A percentile compares a stretch with the other conserved stretches of the same genome.
Conservation (phyloP, 2,888 invertebrate genomes). For the Junonia oenone region DNA sequence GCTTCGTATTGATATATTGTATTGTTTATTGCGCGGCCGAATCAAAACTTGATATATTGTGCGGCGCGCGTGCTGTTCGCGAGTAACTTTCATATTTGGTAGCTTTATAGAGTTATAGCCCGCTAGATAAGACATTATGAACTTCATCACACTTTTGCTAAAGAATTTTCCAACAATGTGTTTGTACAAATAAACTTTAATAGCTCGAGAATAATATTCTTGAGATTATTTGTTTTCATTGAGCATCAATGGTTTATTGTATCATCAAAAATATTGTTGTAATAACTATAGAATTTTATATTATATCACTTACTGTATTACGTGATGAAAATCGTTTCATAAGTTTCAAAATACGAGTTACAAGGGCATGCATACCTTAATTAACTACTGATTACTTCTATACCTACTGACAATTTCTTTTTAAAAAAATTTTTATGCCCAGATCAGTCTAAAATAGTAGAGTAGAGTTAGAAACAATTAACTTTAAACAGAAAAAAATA, state of each 20-base stretch:
- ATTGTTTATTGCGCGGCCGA: conserved; percentile 79
- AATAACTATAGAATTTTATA: no score
- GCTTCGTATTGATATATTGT: conserved; percentile 80
- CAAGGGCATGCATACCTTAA: no score
- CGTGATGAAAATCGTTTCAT: no score
- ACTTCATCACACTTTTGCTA: conserved; percentile 2
- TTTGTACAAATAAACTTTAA: background rate
- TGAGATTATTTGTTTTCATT: background rate
- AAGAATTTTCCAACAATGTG: conserved; percentile 22
- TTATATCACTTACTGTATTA: no score
- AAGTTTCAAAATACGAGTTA: no score
- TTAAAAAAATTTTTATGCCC: no score
- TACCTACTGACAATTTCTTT: no score
- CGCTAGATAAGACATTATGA: conserved; percentile 46
- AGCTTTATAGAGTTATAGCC: conserved; percentile 54
- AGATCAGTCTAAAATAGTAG: no score
- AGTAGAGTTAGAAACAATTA: background rate
- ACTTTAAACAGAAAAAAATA: background rate
- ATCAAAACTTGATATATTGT: conserved; percentile 79
- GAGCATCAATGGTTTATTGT: background rate
- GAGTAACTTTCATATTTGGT: conserved; percentile 76
- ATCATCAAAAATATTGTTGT: no score
- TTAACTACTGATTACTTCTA: no score
- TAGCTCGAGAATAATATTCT: background rate
- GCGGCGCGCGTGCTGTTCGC: conserved; percentile 67